phyloP scores from a whole-genome alignment of 2,797 vertebrate genomes.

The Tolypeutes matacus region DNA sequence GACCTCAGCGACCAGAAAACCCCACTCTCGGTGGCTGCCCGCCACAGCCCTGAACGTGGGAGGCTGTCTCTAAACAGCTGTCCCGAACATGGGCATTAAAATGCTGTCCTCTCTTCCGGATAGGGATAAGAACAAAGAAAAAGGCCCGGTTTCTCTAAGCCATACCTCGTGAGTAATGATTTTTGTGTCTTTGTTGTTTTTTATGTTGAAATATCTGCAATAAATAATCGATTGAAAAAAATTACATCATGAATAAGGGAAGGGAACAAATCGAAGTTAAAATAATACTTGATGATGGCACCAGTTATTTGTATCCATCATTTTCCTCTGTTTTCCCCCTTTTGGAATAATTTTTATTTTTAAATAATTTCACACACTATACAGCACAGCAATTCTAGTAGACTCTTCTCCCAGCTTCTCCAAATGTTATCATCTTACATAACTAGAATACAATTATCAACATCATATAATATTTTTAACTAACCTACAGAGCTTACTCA shows the following conservation, averaged over 20 bases:
- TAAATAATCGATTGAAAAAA: not conserved
- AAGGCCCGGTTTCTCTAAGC: not conserved
- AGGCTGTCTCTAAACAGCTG: too few species aligned
- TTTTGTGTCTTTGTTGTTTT: not conserved
- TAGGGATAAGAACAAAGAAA: not conserved
- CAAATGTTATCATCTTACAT: not conserved
- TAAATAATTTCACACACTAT: not conserved
- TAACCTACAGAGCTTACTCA: not conserved
- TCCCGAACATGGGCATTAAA: not conserved
- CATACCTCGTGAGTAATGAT: not conserved
- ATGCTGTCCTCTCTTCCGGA: not conserved
- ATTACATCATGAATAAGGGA: not conserved
- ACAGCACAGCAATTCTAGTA: not conserved
- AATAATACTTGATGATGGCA: not conserved
- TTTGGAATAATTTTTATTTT: not conserved
- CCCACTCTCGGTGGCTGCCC: not conserved
- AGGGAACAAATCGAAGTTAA: not conserved
- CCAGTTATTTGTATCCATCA: not conserved
- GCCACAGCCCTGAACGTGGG: rapidly evolving
- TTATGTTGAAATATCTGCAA: not conserved
- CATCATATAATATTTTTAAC: rapidly evolving
- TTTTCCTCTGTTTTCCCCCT: not conserved
- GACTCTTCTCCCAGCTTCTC: not conserved
- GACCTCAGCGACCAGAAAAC: not conserved
- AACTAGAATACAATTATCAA: not conserved